These are phyloP conservation scores for Orbicella faveolata DNA, from an alignment of 64 coral and sea anemone species.

Conservation along the genomic window DNA sequence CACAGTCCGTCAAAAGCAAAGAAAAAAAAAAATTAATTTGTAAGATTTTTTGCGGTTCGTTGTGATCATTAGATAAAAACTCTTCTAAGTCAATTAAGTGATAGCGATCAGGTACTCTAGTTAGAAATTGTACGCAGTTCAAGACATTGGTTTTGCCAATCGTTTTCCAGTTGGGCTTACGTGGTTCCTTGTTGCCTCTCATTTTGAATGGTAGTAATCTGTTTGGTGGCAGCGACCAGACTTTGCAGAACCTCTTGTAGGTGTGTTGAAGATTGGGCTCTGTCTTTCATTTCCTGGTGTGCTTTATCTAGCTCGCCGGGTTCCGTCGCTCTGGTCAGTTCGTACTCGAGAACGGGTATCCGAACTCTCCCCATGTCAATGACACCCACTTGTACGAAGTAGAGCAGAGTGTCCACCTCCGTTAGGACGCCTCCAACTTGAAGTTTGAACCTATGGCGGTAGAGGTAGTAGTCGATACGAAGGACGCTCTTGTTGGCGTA, in stretches of 20 bases:
- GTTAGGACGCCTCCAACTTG: not conserved
- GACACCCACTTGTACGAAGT: conserved; percentile 33
- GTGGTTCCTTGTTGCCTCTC: too few species aligned
- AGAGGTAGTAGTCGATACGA: conserved; percentile 6
- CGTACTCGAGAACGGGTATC: not conserved
- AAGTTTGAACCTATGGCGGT: not conserved
- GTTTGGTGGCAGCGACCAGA: too few species aligned
- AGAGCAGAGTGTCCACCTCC: not conserved
- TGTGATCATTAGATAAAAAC: too few species aligned
- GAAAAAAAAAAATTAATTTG: too few species aligned
- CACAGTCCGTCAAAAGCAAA: too few species aligned
- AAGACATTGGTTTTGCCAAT: too few species aligned
- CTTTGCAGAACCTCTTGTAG: not conserved
- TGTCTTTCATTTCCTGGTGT: not conserved
- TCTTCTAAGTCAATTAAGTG: too few species aligned
- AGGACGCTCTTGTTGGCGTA: not conserved
- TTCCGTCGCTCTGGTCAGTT: conserved; percentile 15
- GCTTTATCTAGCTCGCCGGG: not conserved
- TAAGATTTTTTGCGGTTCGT: too few species aligned
- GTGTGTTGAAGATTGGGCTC: not conserved
- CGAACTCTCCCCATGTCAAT: not conserved
- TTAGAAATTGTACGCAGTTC: too few species aligned
- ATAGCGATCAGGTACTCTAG: too few species aligned
- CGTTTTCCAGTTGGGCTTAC: too few species aligned
- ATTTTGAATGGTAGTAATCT: too few species aligned